A percentile compares a stretch with the other conserved stretches of the same genome.
phyloP scores from a whole-genome alignment of 2,888 invertebrate genomes.

The Aromia moschata region DNA sequence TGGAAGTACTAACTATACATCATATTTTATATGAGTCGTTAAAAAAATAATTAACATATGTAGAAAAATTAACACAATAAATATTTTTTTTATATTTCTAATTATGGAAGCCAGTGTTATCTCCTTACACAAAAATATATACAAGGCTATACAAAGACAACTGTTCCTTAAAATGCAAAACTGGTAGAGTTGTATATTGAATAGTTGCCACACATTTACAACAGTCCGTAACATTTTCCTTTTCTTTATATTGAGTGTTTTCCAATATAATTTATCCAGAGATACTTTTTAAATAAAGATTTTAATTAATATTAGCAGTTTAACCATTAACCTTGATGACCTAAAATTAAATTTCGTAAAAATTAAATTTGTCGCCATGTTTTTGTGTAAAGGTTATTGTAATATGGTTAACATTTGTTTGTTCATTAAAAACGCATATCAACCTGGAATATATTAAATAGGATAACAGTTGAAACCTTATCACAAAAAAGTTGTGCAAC shows the following conservation, averaged over 20 bases:
- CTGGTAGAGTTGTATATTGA: no score
- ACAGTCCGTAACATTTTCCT: no score
- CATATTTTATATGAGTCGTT: slow-evolving; percentile 34
- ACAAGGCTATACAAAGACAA: no score
- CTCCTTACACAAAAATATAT: slow-evolving; percentile 38
- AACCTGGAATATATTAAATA: slow-evolving; percentile 29
- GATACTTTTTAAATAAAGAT: no score
- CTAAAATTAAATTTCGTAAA: no score
- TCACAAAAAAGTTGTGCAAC: slow-evolving; percentile 82
- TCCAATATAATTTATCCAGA: no score
- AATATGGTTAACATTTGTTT: slow-evolving; percentile 33
- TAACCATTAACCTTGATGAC: no score
- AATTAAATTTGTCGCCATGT: background rate
- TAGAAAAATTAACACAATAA: slow-evolving; percentile 38
- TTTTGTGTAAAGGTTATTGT: slow-evolving; percentile 34
- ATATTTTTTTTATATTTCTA: slow-evolving; percentile 32
- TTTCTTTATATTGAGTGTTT: no score
- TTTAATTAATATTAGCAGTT: no score
- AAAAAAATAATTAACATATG: slow-evolving; percentile 37
- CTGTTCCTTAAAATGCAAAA: no score
- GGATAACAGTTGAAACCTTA: slow-evolving; percentile 45
- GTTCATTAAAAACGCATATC: slow-evolving; percentile 17
- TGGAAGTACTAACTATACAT: slow-evolving; percentile 29
- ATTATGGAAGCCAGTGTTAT: slow-evolving; percentile 39
- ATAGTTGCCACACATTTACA: no score